phyloP scores from a whole-genome alignment of 2,888 invertebrate species.

The Dichetophora obliterata region DNA sequence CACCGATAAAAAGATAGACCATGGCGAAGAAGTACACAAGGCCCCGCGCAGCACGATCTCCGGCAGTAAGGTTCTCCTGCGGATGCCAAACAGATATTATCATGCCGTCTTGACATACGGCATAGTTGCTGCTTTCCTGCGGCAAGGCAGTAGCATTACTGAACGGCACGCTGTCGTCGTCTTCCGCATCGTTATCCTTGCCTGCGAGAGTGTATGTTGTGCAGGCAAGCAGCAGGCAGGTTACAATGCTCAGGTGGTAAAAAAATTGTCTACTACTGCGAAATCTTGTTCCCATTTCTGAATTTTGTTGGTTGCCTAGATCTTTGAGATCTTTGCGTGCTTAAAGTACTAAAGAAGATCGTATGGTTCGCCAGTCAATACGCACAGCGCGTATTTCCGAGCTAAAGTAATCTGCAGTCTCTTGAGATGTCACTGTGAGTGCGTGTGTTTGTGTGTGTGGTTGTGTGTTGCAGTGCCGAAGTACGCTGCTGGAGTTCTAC shows the following conservation, averaged over 20 bases:
- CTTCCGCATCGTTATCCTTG: background rate
- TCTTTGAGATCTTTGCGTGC: no score
- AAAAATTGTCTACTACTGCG: constrained; percentile 13
- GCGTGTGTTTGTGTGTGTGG: background rate
- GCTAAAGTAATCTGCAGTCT: constrained; percentile 24
- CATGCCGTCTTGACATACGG: constrained; percentile 84
- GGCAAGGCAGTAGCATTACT: constrained; percentile 47
- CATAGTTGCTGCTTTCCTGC: constrained; percentile 37
- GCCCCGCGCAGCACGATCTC: constrained; percentile 88
- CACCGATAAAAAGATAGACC: constrained; percentile 97
- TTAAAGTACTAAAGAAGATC: no score
- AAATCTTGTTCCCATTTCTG: constrained; percentile 19
- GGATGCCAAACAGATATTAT: constrained; percentile 92
- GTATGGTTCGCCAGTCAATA: background rate
- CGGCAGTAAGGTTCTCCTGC: constrained; percentile 79
- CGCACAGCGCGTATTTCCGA: background rate
- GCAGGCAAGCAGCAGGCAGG: constrained; percentile 23
- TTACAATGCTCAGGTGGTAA: constrained; percentile 15
- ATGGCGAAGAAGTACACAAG: constrained; percentile 89
- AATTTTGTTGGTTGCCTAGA: background rate
- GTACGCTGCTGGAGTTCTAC: no score
- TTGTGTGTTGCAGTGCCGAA: no score
- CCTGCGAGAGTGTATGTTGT: constrained; percentile 16
- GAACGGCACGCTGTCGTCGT: background rate
- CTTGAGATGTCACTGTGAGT: constrained; percentile 1